Percentiles rank a stretch among this genome's conserved stretches.
Conservation (phyloP, 2,888 invertebrate genomes). For the Epicampocera succincta region DNA sequence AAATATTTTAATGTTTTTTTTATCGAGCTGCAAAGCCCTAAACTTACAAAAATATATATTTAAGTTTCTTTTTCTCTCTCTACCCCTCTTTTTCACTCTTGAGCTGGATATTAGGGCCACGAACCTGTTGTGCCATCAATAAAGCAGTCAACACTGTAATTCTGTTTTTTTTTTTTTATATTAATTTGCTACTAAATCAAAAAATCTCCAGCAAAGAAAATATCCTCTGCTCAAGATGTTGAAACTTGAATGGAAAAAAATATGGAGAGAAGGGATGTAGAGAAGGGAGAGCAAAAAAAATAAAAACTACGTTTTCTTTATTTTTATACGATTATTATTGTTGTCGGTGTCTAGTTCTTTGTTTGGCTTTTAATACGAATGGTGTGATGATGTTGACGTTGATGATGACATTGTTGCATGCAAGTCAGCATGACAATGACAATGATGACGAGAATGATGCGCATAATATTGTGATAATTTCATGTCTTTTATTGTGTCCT, state of each 20-base stretch:
- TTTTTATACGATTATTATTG: conserved; percentile 11
- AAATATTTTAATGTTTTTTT: too few relatives aligned
- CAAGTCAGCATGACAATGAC: conserved; percentile 69
- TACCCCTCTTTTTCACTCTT: too few relatives aligned
- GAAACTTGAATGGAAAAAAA: background rate
- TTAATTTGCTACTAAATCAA: conserved; percentile 3
- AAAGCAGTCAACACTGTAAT: background rate
- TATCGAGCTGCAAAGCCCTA: too few relatives aligned
- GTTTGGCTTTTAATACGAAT: conserved; percentile 50
- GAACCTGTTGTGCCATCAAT: background rate
- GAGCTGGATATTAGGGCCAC: background rate
- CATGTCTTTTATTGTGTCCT: conserved; percentile 57
- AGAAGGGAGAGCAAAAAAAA: background rate
- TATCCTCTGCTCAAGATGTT: conserved; percentile 29
- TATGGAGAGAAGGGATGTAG: too few relatives aligned
- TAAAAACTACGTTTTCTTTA: background rate
- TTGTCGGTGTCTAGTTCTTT: conserved; percentile 41
- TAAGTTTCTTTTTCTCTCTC: too few relatives aligned
- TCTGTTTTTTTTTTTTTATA: background rate
- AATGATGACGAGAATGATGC: conserved; percentile 63
- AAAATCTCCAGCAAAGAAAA: background rate
- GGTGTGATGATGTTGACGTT: conserved; percentile 69
- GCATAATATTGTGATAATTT: conserved; percentile 69
- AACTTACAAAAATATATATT: too few relatives aligned
- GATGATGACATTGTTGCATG: conserved; percentile 69